Conservation (phyloP, 2,113 vertebrate species). For the Bufo bufo region DNA sequence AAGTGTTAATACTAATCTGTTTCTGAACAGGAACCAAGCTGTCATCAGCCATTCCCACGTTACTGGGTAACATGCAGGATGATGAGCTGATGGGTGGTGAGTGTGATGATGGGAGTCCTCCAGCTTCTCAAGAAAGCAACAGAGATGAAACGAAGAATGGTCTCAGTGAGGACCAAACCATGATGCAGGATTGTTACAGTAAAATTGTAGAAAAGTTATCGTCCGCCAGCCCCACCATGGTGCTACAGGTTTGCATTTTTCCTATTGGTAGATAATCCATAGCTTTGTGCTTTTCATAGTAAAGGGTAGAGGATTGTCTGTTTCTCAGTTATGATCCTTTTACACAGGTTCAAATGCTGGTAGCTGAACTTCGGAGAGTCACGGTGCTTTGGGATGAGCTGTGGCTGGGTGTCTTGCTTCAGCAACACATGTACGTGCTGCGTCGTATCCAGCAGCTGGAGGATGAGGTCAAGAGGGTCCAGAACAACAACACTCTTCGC, state of each 20-base stretch:
- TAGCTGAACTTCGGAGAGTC: slow-evolving; percentile 93
- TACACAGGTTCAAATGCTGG: slow-evolving; percentile 91
- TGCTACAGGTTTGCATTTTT: slow-evolving; percentile 86
- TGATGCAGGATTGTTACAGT: slow-evolving; percentile 99
- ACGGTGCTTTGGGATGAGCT: slow-evolving; percentile 97
- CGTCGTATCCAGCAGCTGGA: slow-evolving; percentile 93
- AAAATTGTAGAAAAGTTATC: slow-evolving; percentile 98
- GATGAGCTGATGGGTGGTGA: slow-evolving; percentile 83
- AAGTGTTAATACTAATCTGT: neutral
- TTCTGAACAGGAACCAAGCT: slow-evolving; percentile 83
- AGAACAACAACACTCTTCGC: slow-evolving; percentile 93
- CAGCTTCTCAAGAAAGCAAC: slow-evolving; percentile 81
- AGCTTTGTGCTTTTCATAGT: neutral
- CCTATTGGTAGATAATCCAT: neutral
- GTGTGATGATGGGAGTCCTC: slow-evolving; percentile 80
- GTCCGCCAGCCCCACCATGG: slow-evolving; percentile 94
- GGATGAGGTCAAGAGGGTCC: slow-evolving; percentile 96
- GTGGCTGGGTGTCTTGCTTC: slow-evolving; percentile 93
- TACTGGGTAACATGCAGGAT: slow-evolving; percentile 91
- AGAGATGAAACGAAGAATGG: slow-evolving; percentile 84
- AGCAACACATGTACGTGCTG: slow-evolving; percentile 96
- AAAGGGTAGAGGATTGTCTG: neutral
- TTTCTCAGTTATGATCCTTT: neutral
- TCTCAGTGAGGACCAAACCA: slow-evolving; percentile 94
- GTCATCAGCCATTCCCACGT: slow-evolving; percentile 89